Base-by-base conservation (phyloP, 2,113 vertebrate genomes). In the Micromys minutus region DNA sequence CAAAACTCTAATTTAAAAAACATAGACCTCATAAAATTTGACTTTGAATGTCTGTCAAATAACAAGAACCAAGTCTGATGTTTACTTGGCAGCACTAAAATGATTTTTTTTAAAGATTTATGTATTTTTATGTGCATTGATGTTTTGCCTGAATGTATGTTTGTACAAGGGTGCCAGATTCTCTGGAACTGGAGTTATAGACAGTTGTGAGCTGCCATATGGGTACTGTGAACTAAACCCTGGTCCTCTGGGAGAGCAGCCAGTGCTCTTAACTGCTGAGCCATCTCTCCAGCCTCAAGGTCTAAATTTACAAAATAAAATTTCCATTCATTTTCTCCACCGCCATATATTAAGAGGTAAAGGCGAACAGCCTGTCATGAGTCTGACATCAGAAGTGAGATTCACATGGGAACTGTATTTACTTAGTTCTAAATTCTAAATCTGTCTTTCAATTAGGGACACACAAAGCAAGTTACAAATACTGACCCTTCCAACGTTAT, bases 311-410 rank as follows among this genome's bases (percentile, higher is more conserved):
- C 16, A 79, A 77, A 61, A 89, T 86, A 29, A 19, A 76, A 5
- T 96, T 83, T 57, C 42, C 9, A 42, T n/a, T 31, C 47, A 12
- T 31, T 93, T 96, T 21, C 21, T 6, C 80, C n/a, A 26, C 47
- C 81, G 83, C 7, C 4, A 69, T 55, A 16, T 47, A 90, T 75
- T 10, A 80, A 10, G 12, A n/a, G 77, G 21, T 17, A 72, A 93
- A 89, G 94, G 81, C 42, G 86, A 94, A 55, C 50, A 59, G 34
- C 36, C 69, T 80, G 90, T 79, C 29, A 90, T 94, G 87, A 95
- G 91, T 74, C 50, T 36, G 39, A 55, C 34, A 67, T 72, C 11
- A 7, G n/a, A 94, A 90, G 21, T 72, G 45, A 95, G 59, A 57
- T 34, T 13, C n/a, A 34, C 45, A 9, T 13, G 75, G 52, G 81